A percentile compares a stretch with the other conserved stretches of the same genome.
Evolutionary conservation across 1,140 invertebrate species (phyloP).

Genomic region (Meteorus sp.): DNA sequence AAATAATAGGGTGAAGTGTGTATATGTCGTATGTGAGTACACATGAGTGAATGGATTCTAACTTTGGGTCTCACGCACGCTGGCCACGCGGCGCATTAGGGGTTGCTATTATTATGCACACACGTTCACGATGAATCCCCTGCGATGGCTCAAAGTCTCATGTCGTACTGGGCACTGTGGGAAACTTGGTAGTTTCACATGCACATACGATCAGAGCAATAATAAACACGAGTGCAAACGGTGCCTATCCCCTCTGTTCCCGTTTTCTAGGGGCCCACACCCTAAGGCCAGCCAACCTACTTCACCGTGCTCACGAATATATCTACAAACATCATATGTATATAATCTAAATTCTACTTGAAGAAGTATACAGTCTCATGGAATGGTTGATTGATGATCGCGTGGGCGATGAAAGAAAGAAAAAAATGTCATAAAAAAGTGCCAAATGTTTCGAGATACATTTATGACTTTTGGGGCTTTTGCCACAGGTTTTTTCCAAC

Average conservation of each 20-base stretch:
- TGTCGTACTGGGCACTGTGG: constrained; percentile 31
- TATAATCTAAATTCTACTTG: background rate
- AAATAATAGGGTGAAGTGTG: no score
- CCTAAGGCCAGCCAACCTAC: constrained; percentile 26
- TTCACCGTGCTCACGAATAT: constrained; percentile 15
- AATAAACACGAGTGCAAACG: constrained; percentile 31
- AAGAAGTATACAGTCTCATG: background rate
- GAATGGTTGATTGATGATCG: background rate
- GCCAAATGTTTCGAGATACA: no score
- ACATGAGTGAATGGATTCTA: no score
- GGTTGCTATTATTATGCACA: no score
- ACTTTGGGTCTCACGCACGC: no score
- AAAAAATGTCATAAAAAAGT: no score
- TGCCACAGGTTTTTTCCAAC: background rate
- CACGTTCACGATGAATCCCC: no score
- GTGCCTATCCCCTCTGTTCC: background rate
- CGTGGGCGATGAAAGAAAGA: no score
- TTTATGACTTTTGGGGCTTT: no score
- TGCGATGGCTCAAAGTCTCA: background rate
- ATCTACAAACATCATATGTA: background rate
- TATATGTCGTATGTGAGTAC: no score
- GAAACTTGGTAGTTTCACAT: constrained; percentile 40
- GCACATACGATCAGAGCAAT: constrained; percentile 23
- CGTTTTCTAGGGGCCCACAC: background rate
- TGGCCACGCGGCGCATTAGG: no score